Percentiles rank a stretch among this genome's conserved stretches.
Evolutionary conservation across 2,797 vertebrate genomes (phyloP).

Genomic region (Propithecus deckenii): DNA sequence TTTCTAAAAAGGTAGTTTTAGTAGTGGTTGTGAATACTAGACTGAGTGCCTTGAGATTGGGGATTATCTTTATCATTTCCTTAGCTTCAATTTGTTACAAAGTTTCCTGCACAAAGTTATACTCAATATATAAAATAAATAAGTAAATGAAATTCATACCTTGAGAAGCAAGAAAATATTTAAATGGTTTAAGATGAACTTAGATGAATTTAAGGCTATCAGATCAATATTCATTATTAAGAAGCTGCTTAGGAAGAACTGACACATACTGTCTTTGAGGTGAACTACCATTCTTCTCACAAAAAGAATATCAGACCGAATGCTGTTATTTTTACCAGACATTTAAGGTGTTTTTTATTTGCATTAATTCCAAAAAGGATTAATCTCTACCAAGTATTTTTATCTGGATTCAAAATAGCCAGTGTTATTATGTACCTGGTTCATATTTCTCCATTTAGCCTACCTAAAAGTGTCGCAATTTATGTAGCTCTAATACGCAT

Average conservation of each 20-base stretch:
- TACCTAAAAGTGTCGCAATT: background rate
- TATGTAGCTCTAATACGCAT: background rate
- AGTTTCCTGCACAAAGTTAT: background rate
- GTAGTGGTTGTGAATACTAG: background rate
- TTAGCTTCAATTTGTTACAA: constrained; percentile 2
- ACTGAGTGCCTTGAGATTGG: background rate
- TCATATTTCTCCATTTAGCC: background rate
- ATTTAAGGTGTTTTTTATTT: background rate
- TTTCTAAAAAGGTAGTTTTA: constrained; percentile 36
- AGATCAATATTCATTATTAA: background rate
- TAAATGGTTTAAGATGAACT: constrained; percentile 31
- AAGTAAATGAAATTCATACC: background rate
- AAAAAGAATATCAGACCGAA: background rate
- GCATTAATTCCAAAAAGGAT: background rate
- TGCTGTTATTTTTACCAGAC: background rate
- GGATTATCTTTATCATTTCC: background rate
- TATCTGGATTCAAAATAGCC: background rate
- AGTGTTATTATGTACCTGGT: background rate
- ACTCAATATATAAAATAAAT: background rate
- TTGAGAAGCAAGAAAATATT: background rate
- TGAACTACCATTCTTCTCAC: background rate
- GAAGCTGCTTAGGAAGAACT: background rate
- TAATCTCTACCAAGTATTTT: background rate
- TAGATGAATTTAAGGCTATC: background rate
- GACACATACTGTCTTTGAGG: background rate